Conservation (phyloP, 2,888 invertebrate species). For the Panzeria rudis region DNA sequence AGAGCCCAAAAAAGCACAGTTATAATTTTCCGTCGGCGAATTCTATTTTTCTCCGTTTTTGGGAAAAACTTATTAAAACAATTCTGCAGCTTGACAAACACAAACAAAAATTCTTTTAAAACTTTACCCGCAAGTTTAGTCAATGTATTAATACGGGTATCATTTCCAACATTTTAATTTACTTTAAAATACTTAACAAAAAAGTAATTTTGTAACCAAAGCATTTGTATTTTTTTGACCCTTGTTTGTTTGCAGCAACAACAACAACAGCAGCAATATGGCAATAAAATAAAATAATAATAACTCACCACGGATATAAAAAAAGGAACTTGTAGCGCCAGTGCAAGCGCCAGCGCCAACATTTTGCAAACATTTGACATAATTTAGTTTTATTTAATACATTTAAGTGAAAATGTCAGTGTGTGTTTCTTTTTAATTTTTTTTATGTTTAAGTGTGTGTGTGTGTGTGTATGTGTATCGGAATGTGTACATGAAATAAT, state of each 20-base stretch:
- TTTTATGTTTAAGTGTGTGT: slow-evolving; percentile 11
- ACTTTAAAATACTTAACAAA: not conserved
- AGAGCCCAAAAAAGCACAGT: too few species aligned
- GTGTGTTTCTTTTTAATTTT: slow-evolving; percentile 16
- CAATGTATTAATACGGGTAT: too few species aligned
- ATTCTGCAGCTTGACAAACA: not conserved
- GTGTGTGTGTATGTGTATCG: slow-evolving; percentile 7
- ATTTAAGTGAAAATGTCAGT: slow-evolving; percentile 13
- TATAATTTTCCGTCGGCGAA: slow-evolving; percentile 43
- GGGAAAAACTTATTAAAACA: not conserved
- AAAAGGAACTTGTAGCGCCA: slow-evolving; percentile 65
- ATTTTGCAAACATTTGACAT: slow-evolving; percentile 68
- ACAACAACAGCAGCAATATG: slow-evolving; percentile 9
- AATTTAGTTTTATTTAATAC: slow-evolving; percentile 65
- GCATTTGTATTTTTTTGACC: not conserved
- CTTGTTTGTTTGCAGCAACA: slow-evolving; percentile 17
- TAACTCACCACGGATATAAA: slow-evolving; percentile 62
- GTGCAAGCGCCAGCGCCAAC: slow-evolving; percentile 67
- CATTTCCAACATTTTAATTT: too few species aligned
- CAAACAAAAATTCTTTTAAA: too few species aligned
- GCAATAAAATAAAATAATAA: slow-evolving; percentile 47
- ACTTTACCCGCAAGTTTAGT: too few species aligned
- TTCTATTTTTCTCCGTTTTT: not conserved
- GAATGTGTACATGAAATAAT: slow-evolving; percentile 43
- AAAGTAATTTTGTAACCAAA: not conserved